phyloP scores from a whole-genome alignment of 35 echinoderm and acorn worm species.

The Ophioderma brevispina region DNA sequence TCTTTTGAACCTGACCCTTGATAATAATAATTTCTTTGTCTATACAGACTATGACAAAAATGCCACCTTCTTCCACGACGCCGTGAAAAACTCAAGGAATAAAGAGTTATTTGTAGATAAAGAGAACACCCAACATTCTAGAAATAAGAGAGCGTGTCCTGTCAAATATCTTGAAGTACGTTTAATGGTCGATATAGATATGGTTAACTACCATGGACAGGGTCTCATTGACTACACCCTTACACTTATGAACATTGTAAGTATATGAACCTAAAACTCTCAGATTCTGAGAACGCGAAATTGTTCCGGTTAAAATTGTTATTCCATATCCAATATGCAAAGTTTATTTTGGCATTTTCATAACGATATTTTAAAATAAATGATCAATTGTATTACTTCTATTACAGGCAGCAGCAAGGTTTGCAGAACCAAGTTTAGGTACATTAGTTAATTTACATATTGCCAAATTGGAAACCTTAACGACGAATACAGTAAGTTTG shows the following conservation, averaged over 20 bases:
- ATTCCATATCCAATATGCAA: too few species aligned
- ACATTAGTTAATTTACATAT: background rate
- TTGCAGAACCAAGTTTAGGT: background rate
- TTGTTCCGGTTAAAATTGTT: too few species aligned
- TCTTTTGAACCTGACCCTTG: too few species aligned
- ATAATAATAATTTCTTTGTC: background rate
- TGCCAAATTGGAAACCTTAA: background rate
- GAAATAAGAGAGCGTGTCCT: background rate
- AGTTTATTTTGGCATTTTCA: too few species aligned
- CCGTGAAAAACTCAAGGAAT: background rate
- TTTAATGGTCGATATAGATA: constrained; percentile 14
- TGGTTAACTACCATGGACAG: constrained; percentile 25
- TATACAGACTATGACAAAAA: background rate
- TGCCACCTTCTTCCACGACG: background rate
- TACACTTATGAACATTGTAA: constrained; percentile 50
- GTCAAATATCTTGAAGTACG: constrained; percentile 21
- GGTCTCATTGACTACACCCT: constrained; percentile 11
- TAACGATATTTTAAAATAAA: too few species aligned
- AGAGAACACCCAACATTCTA: background rate
- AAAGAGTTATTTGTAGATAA: background rate
- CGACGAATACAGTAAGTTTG: background rate
- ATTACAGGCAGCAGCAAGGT: background rate
- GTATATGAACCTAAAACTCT: too few species aligned
- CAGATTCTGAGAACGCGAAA: too few species aligned
- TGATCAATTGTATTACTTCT: background rate